A percentile compares a stretch with the other conserved stretches of the same genome.
Conservation (phyloP, 2,888 invertebrate species). For the Liopterus haemorrhoidalis region DNA sequence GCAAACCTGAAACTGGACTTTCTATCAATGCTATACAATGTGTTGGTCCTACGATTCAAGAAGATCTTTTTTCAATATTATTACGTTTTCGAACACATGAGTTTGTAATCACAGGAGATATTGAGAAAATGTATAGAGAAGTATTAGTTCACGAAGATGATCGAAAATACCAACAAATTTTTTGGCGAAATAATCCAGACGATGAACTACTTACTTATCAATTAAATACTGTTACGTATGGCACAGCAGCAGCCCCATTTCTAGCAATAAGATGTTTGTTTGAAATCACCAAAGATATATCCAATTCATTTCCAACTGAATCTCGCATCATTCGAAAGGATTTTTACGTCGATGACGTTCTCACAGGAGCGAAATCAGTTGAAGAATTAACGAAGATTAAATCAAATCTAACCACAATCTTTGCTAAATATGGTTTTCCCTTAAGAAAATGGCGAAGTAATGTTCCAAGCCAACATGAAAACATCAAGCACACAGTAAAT, state of each 20-base stretch:
- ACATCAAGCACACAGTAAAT: no score
- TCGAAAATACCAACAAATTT: slow-evolving; percentile 13
- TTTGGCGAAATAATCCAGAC: slow-evolving; percentile 13
- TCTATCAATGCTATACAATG: slow-evolving; percentile 18
- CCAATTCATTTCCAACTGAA: slow-evolving; percentile 6
- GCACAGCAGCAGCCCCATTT: slow-evolving; percentile 21
- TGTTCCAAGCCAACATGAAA: no score
- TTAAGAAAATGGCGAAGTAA: no score
- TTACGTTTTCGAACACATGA: slow-evolving; percentile 16
- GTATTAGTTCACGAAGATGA: slow-evolving; percentile 5
- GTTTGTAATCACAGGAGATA: slow-evolving; percentile 16
- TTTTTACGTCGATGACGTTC: slow-evolving; percentile 24
- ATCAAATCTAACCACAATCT: no score
- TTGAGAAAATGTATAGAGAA: slow-evolving; percentile 22
- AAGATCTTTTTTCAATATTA: slow-evolving; percentile 19
- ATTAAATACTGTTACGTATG: slow-evolving; percentile 25
- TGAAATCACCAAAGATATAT: slow-evolving; percentile 11
- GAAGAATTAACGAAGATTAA: no score
- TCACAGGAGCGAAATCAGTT: slow-evolving; percentile 11
- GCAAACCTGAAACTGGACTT: slow-evolving; percentile 4
- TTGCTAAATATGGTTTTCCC: no score
- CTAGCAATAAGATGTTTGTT: slow-evolving; percentile 18
- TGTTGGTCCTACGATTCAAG: slow-evolving; percentile 18
- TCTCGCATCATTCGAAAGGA: slow-evolving; percentile 14
- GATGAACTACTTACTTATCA: slow-evolving; percentile 19